Base-by-base conservation (phyloP, 2,888 invertebrate species). In the Temnothorax unifasciatus region DNA sequence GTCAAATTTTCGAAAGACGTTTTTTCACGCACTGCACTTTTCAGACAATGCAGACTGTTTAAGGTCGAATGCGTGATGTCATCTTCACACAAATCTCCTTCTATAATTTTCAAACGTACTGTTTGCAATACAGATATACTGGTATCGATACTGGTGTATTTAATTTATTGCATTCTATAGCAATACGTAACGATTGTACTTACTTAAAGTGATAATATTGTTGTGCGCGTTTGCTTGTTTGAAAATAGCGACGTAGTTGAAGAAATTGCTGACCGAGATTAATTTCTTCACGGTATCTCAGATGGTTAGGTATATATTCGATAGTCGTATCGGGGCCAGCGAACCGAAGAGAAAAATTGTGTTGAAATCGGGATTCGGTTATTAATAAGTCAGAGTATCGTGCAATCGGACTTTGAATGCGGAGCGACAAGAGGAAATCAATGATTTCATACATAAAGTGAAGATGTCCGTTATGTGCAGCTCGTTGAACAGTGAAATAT, bases 391-490 rank as follows among this genome's bases (percentile, higher is more conserved):
- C 38, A 47, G 29, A 73, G 18, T 44, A 34, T 47, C 34, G n/a
- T 38, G 47, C 47, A 25, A 81, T 74, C 59, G 38, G 21, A 25
- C 2, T 59, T 25, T 74, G 75, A 81, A 59, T 34, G 29, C 44
- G 41, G 11, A 71, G 34, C 71, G 73, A 79, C 54, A 34, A 73
- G 57, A 81, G 59, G 59, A 81, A 81, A 81, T 81, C 79, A 81
- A 81, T 81, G 79, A 79, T 79, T 79, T 34, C 9, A 71, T 34
- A 18, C 47, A 74, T 79, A 79, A 69, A 77, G 38, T 47, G 57
- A 79, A 74, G 75, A 81, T 47, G 75, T 59, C 18, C 18, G 34
- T 73, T 73, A 41, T 44, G 11, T 21, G 18, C 44, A 5, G 59
- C 18, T 21, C 29, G 21, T 38, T 47, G 79, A 79, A 57, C 77